These are phyloP conservation scores for Limnephilus rhombicus DNA, from an alignment of 2,888 invertebrate species.

Conservation along the genomic window DNA sequence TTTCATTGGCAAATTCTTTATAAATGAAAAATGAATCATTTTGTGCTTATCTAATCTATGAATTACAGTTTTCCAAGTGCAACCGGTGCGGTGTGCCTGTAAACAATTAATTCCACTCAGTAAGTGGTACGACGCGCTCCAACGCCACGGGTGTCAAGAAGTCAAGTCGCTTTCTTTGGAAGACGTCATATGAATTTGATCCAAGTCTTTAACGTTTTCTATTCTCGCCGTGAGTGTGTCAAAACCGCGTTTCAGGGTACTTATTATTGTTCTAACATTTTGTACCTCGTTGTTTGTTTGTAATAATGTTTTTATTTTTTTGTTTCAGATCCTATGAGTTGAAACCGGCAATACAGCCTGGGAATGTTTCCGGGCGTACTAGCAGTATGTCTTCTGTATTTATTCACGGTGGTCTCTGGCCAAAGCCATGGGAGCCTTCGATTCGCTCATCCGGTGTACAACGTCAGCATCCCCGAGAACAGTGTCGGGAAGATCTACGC, in stretches of 20 bases:
- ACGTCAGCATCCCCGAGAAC: constrained; percentile 95
- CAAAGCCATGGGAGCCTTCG: constrained; percentile 72
- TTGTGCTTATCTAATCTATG: not conserved
- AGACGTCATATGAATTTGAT: not conserved
- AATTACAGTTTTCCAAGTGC: not conserved
- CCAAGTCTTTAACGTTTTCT: not conserved
- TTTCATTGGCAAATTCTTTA: not conserved
- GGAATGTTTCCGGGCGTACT: constrained; percentile 66
- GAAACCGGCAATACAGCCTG: constrained; percentile 65
- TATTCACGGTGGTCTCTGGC: constrained; percentile 64
- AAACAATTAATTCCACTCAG: not conserved
- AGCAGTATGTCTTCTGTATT: constrained; percentile 62
- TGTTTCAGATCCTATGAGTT: constrained; percentile 66
- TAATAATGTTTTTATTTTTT: constrained; percentile 47
- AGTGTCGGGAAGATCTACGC: constrained; percentile 93
- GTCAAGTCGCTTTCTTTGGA: not conserved
- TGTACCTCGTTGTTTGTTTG: not conserved
- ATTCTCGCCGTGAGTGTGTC: not conserved
- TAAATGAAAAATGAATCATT: not conserved
- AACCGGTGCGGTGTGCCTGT: not conserved
- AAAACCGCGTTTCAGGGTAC: not conserved
- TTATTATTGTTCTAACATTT: not conserved
- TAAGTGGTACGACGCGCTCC: not conserved
- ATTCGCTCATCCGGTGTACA: constrained; percentile 88
- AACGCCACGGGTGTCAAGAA: not conserved